Evolutionary conservation across 2,888 invertebrate species (phyloP).

Genomic region (Cerastis rubricosa): DNA sequence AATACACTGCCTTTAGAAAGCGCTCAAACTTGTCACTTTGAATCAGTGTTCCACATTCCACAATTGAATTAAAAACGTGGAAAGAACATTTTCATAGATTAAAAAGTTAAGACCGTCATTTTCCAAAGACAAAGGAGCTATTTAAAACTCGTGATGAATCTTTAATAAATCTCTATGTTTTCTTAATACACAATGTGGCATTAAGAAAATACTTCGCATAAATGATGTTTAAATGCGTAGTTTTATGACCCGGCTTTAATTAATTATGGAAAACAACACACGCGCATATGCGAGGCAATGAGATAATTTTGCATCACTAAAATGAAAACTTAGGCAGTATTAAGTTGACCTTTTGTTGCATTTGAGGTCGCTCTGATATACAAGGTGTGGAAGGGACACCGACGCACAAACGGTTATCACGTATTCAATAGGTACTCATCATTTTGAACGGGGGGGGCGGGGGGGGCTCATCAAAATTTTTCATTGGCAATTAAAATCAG

Average conservation of each 20-base stretch:
- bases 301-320: conserved; percentile 29
- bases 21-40: conserved; percentile 14
- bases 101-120: conserved; percentile 38
- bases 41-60: conserved; percentile 22
- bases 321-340: conserved; percentile 15
- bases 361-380: conserved; percentile 8
- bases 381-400: too few relatives aligned
- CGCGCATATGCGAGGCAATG: conserved; percentile 4
- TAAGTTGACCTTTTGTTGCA: conserved; percentile 24
- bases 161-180: conserved; percentile 35
- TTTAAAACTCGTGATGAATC: conserved; percentile 34
- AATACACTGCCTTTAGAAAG: conserved; percentile 44
- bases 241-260: conserved; percentile 42
- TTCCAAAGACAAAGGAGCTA: conserved; percentile 40
- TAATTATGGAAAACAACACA: conserved; percentile 53
- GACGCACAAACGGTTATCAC: too few relatives aligned
- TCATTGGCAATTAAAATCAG: too few relatives aligned
- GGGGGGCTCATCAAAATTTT: too few relatives aligned
- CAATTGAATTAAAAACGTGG: conserved; percentile 26
- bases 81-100: conserved; percentile 10
- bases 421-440: too few relatives aligned
- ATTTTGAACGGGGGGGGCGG: too few relatives aligned
- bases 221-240: conserved; percentile 31
- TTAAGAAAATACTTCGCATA: conserved; percentile 21
- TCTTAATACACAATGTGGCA: conserved; percentile 23